Base-by-base conservation (phyloP, 2,888 invertebrate genomes). In the Lithophane ornitopus region DNA sequence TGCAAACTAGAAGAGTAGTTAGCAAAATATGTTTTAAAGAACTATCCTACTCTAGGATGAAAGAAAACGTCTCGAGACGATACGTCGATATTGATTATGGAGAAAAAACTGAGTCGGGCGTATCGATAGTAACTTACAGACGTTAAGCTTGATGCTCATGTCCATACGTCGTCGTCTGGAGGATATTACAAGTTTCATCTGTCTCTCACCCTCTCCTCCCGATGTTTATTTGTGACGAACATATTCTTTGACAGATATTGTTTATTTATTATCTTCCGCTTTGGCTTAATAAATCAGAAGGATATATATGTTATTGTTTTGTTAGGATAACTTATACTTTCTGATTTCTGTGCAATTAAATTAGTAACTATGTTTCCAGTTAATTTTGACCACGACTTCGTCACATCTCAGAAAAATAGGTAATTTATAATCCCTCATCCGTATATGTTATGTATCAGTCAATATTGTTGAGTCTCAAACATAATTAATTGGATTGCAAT, bases 111-210 rank as follows among this genome's bases (percentile, higher is more conserved):
- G 69, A 70, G 72, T 19, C n/a, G 34, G n/a, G 62, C 84, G 63
- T 84, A 79, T 78, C 67, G 77, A 72, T 74, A 84, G 59, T 84
- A 74, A 79, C 67, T 76, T 67, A 75, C 68, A 78, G 74, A 54
- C 70, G 54, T 65, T 71, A 78, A 78, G 59, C 74, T 69, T 65
- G 62, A 70, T 74, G 72, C 73, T 78, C 75, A 81, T 81, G 72
- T 72, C 74, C 73, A 74, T 78, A 74, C 39, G 74, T 75, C 44
- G 78, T 59, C 72, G 61, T 78, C 71, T 76, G 61, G 61, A 58
- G 63, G 56, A 63, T 81, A 79, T 85, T 79, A 85, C 77, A 67
- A 72, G 65, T 76, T 75, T 56, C 41, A 52, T 66, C 61, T 41
- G 62, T 63, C 56, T 56, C 49, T 71, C 72, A 44, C 63, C 16